A percentile compares a stretch with the other conserved stretches of the same genome.
phyloP scores from a whole-genome alignment of 2,113 vertebrate species.

The Turdus rufiventris region DNA sequence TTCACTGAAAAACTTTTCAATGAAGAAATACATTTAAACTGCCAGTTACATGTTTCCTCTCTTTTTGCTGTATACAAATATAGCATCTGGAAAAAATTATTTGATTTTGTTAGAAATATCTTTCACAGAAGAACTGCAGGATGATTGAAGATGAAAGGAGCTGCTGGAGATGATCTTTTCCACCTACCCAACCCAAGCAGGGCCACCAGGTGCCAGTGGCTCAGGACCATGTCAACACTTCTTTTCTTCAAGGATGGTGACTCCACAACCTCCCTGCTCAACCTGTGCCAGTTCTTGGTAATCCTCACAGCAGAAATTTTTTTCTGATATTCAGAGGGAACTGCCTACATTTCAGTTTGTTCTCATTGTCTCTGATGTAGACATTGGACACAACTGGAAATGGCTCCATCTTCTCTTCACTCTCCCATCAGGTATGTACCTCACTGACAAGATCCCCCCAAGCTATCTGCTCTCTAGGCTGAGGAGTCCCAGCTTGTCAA shows the following conservation, averaged over 20 bases:
- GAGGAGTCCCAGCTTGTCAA: neutral
- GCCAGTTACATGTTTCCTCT: neutral
- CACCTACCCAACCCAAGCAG: neutral
- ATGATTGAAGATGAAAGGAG: neutral
- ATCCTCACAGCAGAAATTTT: neutral
- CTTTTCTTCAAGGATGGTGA: neutral
- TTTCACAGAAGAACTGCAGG: neutral
- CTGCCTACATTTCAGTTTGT: neutral
- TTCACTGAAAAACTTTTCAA: neutral
- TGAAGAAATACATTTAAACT: neutral
- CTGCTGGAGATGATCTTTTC: neutral
- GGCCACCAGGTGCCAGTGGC: neutral
- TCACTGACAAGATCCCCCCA: neutral
- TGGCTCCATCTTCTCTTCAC: neutral
- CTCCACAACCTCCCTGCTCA: too few species aligned
- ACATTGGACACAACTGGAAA: neutral
- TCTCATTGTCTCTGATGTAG: neutral
- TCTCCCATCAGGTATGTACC: neutral
- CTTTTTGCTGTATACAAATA: neutral
- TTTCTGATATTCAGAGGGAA: neutral
- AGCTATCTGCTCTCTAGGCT: neutral
- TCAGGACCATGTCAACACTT: neutral
- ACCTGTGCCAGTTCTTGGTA: neutral
- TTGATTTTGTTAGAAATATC: neutral
- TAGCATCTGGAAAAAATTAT: neutral